Evolutionary conservation across 2,797 vertebrate species (phyloP).

Genomic region (Lerista edwardsae): DNA sequence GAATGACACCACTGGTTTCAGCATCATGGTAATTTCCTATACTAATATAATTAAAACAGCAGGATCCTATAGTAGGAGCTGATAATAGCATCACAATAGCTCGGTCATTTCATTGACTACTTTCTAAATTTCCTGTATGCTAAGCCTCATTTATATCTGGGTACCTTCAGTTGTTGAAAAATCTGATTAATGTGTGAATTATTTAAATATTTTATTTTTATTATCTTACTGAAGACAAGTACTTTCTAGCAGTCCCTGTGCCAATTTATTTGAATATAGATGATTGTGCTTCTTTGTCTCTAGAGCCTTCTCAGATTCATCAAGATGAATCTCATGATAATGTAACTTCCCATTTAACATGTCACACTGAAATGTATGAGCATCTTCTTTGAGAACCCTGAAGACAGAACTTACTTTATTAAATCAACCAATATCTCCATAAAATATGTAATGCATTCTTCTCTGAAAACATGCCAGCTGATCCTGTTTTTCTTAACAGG

Average conservation of each 20-base stretch:
- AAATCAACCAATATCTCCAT: conserved; percentile 38
- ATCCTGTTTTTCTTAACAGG: conserved; percentile 48
- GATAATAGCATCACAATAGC: not conserved
- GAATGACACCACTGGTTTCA: too few relatives aligned
- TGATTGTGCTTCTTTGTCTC: not conserved
- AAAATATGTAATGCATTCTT: conserved; percentile 34
- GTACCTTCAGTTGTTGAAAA: not conserved
- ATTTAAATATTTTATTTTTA: not conserved
- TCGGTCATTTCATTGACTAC: not conserved
- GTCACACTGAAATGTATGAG: conserved; percentile 14
- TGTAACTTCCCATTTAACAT: conserved; percentile 33
- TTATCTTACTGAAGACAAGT: conserved; percentile 2
- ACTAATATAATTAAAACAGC: too few relatives aligned
- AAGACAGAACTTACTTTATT: conserved; percentile 42
- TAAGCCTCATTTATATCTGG: not conserved
- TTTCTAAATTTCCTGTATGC: not conserved
- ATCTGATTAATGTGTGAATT: conserved; percentile 2
- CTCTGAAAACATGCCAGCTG: conserved; percentile 26
- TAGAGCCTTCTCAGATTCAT: not conserved
- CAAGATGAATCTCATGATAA: not conserved
- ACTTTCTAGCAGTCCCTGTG: not conserved
- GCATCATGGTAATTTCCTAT: too few relatives aligned
- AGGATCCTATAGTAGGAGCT: not conserved
- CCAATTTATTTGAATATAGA: not conserved
- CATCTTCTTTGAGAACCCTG: conserved; percentile 33